Evolutionary conservation across 2,113 vertebrate genomes (phyloP).

Genomic region (Boulengeromyrus knoepffleri): DNA sequence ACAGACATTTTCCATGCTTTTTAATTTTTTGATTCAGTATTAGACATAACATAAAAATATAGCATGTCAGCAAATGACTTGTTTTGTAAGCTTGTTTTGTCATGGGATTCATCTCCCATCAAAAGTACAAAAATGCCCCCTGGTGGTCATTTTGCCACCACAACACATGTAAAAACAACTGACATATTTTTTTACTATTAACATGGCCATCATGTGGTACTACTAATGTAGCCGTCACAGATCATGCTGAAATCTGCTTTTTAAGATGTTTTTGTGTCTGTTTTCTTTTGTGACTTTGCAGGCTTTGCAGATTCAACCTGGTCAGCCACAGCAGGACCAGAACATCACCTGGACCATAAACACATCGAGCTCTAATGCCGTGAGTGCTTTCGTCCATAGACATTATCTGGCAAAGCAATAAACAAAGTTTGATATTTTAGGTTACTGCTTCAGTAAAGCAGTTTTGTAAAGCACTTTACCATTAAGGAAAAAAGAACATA

Average conservation of each 20-base stretch:
- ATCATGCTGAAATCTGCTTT: not conserved
- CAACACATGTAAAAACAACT: not conserved
- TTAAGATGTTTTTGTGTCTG: not conserved
- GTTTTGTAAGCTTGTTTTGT: not conserved
- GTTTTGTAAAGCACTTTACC: conserved; percentile 56
- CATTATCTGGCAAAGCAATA: not conserved
- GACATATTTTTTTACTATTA: not conserved
- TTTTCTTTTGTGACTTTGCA: not conserved
- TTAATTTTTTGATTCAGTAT: not conserved
- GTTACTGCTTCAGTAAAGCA: not conserved
- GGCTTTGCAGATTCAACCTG: not conserved
- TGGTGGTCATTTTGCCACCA: not conserved
- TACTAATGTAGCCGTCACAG: not conserved
- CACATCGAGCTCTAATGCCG: not conserved
- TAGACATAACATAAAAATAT: not conserved
- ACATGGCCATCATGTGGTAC: not conserved
- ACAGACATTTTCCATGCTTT: not conserved
- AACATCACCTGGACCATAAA: not conserved
- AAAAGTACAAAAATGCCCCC: not conserved
- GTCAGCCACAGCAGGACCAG: not conserved
- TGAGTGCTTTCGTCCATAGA: not conserved
- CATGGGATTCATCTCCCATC: not conserved
- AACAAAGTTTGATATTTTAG: not conserved
- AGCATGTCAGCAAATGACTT: not conserved
- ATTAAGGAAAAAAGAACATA: conserved; percentile 65